These are phyloP conservation scores for Pecten maximus DNA, from an alignment of 2,888 invertebrate species.

Conservation along the genomic window DNA sequence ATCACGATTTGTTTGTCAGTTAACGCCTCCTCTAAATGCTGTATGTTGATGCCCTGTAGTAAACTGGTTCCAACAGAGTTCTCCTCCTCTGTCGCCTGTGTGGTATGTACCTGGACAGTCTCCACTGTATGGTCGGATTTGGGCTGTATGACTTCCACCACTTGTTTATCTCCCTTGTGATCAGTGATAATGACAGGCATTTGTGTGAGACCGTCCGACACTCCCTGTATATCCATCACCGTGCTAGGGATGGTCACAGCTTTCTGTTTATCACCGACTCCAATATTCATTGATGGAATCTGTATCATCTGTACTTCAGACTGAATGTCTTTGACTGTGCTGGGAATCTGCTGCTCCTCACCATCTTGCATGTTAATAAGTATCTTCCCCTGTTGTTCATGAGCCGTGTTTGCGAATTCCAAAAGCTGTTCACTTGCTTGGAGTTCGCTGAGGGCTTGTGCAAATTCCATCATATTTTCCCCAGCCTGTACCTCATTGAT, in stretches of 20 bases:
- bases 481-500: conserved; percentile 1
- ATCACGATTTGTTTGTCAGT: conserved; percentile 46
- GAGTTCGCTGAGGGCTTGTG: conserved; percentile 40
- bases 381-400: conserved; percentile 33
- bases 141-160: background rate
- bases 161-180: background rate
- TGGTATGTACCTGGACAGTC: background rate
- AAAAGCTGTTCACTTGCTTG: conserved; percentile 55
- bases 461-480: conserved; percentile 16
- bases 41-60: background rate
- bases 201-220: background rate
- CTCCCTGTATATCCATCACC: conserved; percentile 20
- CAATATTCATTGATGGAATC: background rate
- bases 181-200: background rate
- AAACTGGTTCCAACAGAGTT: background rate
- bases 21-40: background rate
- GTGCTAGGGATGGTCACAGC: background rate
- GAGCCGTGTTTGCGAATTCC: conserved; percentile 53
- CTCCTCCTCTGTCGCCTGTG: background rate
- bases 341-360: background rate
- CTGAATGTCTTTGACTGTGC: conserved; percentile 6
- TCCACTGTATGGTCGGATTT: background rate
- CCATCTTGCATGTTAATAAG: background rate
- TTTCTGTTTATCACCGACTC: background rate
- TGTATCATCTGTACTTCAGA: conserved; percentile 1